Evolutionary conservation across 2,113 vertebrate species (phyloP).

Genomic region (Mesoclemmys tuberculata): DNA sequence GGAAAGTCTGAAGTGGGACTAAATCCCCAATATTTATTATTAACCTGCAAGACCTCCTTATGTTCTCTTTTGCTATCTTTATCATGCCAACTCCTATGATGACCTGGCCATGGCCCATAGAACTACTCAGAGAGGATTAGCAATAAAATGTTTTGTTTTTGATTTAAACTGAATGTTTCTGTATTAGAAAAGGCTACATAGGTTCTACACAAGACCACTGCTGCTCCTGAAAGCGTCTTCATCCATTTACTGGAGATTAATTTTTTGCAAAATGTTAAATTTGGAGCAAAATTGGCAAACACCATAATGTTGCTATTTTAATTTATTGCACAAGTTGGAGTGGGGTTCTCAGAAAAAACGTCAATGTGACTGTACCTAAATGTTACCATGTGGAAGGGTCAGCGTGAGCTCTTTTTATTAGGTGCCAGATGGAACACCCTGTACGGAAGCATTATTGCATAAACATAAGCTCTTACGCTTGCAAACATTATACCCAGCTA

Average conservation of each 20-base stretch:
- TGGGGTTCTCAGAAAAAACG: constrained; percentile 36
- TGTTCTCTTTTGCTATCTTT: neutral
- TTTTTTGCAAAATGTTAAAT: constrained; percentile 55
- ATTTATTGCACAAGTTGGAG: constrained; percentile 49
- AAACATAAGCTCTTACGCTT: constrained; percentile 47
- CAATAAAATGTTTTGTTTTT: neutral
- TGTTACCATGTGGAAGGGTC: constrained; percentile 40
- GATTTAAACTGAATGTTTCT: neutral
- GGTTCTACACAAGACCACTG: neutral
- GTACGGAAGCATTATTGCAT: constrained; percentile 55
- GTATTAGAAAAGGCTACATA: neutral
- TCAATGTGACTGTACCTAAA: constrained; percentile 60
- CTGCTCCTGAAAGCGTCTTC: constrained; percentile 28
- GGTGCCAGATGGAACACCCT: constrained; percentile 42
- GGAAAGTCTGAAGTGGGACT: neutral
- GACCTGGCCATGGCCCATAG: neutral
- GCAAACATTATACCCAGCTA: constrained; percentile 18
- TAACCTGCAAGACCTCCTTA: neutral
- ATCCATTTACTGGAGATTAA: constrained; percentile 16
- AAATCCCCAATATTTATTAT: neutral
- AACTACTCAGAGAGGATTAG: neutral
- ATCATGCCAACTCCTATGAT: neutral
- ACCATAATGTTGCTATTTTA: constrained; percentile 58
- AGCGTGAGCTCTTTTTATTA: constrained; percentile 26
- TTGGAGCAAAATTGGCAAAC: constrained; percentile 67